Percentiles rank a stretch among this genome's conserved stretches.
phyloP scores from a whole-genome alignment of 1,140 invertebrate species.

The Drosophila kanapiae region DNA sequence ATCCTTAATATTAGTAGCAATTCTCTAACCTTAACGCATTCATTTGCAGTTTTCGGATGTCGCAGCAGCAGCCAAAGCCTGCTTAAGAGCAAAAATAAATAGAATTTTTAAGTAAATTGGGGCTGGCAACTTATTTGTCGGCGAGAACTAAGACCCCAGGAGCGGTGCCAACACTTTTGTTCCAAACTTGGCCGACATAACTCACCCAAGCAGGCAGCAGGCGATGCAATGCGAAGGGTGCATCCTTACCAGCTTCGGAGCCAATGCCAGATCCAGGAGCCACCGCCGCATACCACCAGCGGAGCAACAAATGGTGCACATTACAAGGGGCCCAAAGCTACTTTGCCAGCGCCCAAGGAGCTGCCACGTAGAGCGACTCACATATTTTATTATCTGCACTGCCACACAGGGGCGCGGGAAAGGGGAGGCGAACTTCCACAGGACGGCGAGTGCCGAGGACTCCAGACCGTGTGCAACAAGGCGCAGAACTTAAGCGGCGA shows the following conservation, averaged over 20 bases:
- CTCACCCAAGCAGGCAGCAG: conserved; percentile 48
- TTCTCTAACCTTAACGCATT: conserved; percentile 6
- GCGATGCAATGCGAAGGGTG: conserved; percentile 27
- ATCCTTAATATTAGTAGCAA: conserved; percentile 4
- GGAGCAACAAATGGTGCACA: conserved; percentile 53
- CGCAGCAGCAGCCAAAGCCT: conserved; percentile 32
- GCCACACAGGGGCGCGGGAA: conserved; percentile 1
- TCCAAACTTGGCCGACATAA: conserved; percentile 76
- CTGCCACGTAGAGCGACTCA: conserved; percentile 51
- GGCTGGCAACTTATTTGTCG: conserved; percentile 63
- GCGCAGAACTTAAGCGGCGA: conserved; percentile 70
- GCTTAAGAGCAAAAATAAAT: conserved; percentile 72
- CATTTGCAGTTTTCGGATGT: conserved; percentile 9
- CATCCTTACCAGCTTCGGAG: conserved; percentile 45
- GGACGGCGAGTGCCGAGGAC: conserved; percentile 10
- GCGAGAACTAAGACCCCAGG: conserved; percentile 26
- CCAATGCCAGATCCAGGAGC: conserved; percentile 41
- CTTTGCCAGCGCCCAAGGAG: conserved; percentile 47
- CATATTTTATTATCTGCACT: conserved; percentile 54
- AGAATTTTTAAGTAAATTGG: conserved; percentile 80
- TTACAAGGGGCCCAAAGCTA: conserved; percentile 53
- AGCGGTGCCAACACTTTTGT: conserved; percentile 71
- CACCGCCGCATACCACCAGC: conserved; percentile 40
- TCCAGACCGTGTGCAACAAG: conserved; percentile 64
- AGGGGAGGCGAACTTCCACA: not conserved